Base-by-base conservation (phyloP, 1,140 invertebrate genomes). In the Varroa destructor region DNA sequence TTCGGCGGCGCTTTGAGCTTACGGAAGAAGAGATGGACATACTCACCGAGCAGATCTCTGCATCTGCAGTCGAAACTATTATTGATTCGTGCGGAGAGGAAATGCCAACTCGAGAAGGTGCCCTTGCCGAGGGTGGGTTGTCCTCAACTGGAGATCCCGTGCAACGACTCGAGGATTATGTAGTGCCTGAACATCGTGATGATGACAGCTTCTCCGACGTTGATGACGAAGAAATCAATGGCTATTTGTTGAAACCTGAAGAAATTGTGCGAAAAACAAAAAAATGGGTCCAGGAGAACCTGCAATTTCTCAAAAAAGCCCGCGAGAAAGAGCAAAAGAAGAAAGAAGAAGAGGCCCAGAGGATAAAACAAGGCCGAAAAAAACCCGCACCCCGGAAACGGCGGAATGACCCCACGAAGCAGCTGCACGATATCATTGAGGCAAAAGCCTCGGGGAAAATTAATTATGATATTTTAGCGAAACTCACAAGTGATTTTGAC, bases 381-480 rank as follows among this genome's bases (percentile, higher is more conserved):
- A 0, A 92, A 95, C 43, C 90, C 93, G 77, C 93, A 91, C 79
- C 92, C 96, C 86, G 79, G 96, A 6, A 87, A 91, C 75, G 92
- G 14, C 46, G 8, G 8, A 51, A 51, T 51, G 46, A 67, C 8
- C 61, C 61, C 40, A 12, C 3, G 37, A 67, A 67, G 36, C 61
- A 43, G 12, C 61, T 67, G 40, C 40, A 67, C 37, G 61, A 67
- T 37, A 46, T 67, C 2, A 40, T 67, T 37, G 46, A 94, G 76
- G 96, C 94, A 79, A 91, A 90, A 78, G 88, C 97, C 72, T 97
- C 93, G 0, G 87, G 85, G 3, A 98, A 98, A 84, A 96, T 98
- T 51, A 96, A 98, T 80, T 98, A 97, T 78, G 93, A 97, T 76
- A 93, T 97, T 36, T 81, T 98, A 12, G 91, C 91, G 77, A 89